These are phyloP conservation scores for Xiphophorus hellerii DNA, from an alignment of 2,113 vertebrate species.

Conservation along the genomic window DNA sequence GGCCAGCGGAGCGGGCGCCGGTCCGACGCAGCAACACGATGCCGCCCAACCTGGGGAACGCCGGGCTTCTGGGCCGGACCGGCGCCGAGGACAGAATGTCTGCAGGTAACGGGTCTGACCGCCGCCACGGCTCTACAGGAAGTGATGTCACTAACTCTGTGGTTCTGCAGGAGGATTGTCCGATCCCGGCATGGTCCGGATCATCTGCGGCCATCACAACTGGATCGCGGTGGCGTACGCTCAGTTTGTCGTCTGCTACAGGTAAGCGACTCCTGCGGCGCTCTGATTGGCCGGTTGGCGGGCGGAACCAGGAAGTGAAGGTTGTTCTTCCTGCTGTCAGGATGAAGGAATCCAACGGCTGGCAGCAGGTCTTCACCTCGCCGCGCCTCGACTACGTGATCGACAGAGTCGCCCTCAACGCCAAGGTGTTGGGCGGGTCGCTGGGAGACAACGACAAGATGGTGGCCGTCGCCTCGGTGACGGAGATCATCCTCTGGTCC, in stretches of 20 bases:
- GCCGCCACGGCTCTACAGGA: no score
- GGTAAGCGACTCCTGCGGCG: slow-evolving; percentile 62
- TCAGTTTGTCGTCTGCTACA: slow-evolving; percentile 93
- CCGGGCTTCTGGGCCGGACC: slow-evolving; percentile 81
- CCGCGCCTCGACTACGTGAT: slow-evolving; percentile 91
- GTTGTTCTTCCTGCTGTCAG: slow-evolving; percentile 60
- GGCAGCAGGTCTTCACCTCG: slow-evolving; percentile 92
- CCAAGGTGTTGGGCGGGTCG: slow-evolving; percentile 87
- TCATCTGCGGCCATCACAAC: slow-evolving; percentile 92
- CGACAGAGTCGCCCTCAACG: slow-evolving; percentile 89
- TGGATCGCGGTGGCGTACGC: slow-evolving; percentile 92
- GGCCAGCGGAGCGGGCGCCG: slow-evolving; percentile 67
- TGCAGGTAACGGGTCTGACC: slow-evolving; percentile 41
- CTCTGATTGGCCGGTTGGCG: not conserved
- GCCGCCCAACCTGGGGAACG: slow-evolving; percentile 87
- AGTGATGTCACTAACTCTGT: not conserved
- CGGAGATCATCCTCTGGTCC: slow-evolving; percentile 91
- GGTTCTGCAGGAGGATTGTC: slow-evolving; percentile 63
- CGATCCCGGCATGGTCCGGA: slow-evolving; percentile 87
- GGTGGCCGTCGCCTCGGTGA: slow-evolving; percentile 87
- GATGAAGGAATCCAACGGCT: slow-evolving; percentile 91
- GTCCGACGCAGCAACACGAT: slow-evolving; percentile 91
- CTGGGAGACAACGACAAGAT: slow-evolving; percentile 92
- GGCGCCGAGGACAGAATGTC: slow-evolving; percentile 77
- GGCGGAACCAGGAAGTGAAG: not conserved